Percentiles rank a stretch among this genome's conserved stretches.
Conservation (phyloP, 2,113 vertebrate species). For the Thryonomys swinderianus region DNA sequence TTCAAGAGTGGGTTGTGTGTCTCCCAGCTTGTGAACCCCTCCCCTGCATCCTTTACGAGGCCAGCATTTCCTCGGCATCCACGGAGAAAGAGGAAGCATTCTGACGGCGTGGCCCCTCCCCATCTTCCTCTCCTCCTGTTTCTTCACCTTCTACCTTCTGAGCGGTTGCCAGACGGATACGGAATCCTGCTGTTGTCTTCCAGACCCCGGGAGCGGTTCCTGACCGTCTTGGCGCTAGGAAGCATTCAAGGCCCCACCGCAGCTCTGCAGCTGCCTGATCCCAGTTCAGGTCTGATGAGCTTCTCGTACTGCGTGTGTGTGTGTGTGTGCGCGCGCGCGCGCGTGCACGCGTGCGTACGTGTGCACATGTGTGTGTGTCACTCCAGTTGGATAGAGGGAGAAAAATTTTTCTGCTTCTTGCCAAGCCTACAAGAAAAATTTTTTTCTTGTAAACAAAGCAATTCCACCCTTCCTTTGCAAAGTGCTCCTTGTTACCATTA, state of each 20-base stretch:
- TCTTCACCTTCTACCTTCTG: constrained; percentile 43
- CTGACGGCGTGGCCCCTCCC: neutral
- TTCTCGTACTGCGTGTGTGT: constrained; percentile 32
- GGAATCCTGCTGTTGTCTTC: neutral
- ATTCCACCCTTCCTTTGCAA: neutral
- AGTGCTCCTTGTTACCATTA: neutral
- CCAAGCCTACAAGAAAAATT: constrained; percentile 29
- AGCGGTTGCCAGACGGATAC: constrained; percentile 21
- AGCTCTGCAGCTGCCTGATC: constrained; percentile 24
- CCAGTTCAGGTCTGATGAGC: neutral
- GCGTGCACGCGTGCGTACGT: too few species aligned
- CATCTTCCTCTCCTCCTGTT: neutral
- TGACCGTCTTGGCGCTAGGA: neutral
- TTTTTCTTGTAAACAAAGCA: neutral
- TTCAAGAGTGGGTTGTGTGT: neutral
- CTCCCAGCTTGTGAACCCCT: neutral
- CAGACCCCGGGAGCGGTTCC: neutral
- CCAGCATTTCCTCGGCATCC: neutral
- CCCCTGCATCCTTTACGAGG: neutral
- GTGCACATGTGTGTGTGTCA: neutral
- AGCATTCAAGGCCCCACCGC: constrained; percentile 3
- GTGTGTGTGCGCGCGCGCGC: too few species aligned
- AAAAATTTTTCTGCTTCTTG: constrained; percentile 20
- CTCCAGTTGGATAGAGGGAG: neutral
- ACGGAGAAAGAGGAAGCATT: neutral